Evolutionary conservation across 2,888 invertebrate genomes (phyloP), one percentile per base, ranked within the genome.

Genomic region (Mechanitis messenoides): DNA sequence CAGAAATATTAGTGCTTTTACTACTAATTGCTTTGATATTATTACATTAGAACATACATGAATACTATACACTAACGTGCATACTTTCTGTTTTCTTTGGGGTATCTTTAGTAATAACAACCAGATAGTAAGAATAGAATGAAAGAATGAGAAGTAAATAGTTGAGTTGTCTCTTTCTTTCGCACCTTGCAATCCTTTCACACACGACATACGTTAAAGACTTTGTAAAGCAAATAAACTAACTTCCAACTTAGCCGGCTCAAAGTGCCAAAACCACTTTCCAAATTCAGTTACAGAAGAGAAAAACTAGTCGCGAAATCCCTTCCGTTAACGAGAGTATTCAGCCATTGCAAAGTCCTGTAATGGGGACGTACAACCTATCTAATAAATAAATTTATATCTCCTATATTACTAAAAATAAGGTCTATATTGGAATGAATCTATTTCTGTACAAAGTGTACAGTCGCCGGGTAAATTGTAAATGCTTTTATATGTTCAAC

Each of bases 321-420:
- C 69, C 69, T 56, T 61, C 66, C 65, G 69, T 63, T 70, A 70
- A 70, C 69, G 69, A 70, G 68, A 64, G 67, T 58, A 70, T 70
- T 70, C 69, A 70, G 66, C 61, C 63, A 60, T 66, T 62, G 64
- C 69, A 69, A 67, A 69, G 66, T 68, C 67, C 64, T 67, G 65
- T 68, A 69, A 68, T 67, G 62, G 67, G 64, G 58, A 65, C 68
- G 60, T 56, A 66, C 64, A 58, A 11, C 58, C 46, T 20, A 6
- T 45, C 45, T 28, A 31, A 55, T 20, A 6, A 12, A 46, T 42
- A 53, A 56, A 20, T n/a, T 7, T 6, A 9, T 55, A 46, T 6
- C 47, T 45, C 60, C 38, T 62, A 58, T 33, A 3, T 1, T 1
- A 9, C 53, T 42, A 33, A n/a, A 11, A 20, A 45, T 60, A 64